Evolutionary conservation across 37 sponge, comb jelly and placozoan genomes (phyloP).

Genomic region (Beroe forskalii): DNA sequence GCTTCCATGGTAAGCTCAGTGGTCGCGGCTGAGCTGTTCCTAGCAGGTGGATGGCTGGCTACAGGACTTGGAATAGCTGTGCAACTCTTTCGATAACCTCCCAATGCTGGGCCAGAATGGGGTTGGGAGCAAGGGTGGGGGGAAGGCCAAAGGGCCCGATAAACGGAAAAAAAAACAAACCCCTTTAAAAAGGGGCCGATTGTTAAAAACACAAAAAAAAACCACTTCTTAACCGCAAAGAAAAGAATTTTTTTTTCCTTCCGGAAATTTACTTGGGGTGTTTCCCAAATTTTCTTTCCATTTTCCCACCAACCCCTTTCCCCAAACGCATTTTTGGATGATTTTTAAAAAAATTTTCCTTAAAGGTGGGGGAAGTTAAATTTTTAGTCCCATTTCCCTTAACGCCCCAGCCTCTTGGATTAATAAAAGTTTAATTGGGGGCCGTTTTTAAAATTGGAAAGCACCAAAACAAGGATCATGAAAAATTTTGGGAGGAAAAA

Average conservation of each 20-base stretch:
- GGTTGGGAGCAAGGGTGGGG: too few relatives aligned
- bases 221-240: neutral
- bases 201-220: too few relatives aligned
- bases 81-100: neutral
- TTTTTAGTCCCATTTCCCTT: too few relatives aligned
- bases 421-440: neutral
- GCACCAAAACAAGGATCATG: neutral
- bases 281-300: too few relatives aligned
- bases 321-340: too few relatives aligned
- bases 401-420: too few relatives aligned
- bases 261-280: too few relatives aligned
- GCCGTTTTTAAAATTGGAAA: neutral
- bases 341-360: too few relatives aligned
- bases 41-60: conserved; percentile 13
- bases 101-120: neutral
- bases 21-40: neutral
- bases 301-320: too few relatives aligned
- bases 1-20: neutral
- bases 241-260: neutral
- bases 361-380: too few relatives aligned
- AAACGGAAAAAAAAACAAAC: too few relatives aligned
- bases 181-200: neutral
- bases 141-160: neutral
- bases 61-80: conserved; percentile 3
- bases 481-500: neutral